Conservation (phyloP, 1,140 invertebrate genomes). For the Delia radicum region DNA sequence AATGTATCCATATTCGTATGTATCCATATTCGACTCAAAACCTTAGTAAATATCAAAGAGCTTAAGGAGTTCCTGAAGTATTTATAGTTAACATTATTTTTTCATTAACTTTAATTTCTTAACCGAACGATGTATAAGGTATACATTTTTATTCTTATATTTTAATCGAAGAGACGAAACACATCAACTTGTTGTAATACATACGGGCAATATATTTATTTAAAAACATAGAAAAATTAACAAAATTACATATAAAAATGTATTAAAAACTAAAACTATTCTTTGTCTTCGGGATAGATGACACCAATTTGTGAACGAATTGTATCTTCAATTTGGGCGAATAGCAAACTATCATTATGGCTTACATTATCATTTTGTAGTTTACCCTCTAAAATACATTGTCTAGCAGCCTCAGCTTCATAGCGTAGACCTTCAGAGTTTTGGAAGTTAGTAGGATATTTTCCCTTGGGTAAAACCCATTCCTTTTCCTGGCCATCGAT, state of each 20-base stretch:
- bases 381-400: slow-evolving; percentile 66
- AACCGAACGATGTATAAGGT: no score
- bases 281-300: slow-evolving; percentile 15
- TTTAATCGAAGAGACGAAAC: no score
- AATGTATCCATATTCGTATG: no score
- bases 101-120: no score
- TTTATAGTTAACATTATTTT: no score
- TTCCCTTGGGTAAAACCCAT: slow-evolving; percentile 60
- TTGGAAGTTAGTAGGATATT: slow-evolving; percentile 61
- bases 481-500: slow-evolving; percentile 58
- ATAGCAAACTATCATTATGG: slow-evolving; percentile 62
- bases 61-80: no score
- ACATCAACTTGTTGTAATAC: no score
- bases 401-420: slow-evolving; percentile 71
- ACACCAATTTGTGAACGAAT: slow-evolving; percentile 67
- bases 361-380: slow-evolving; percentile 64
- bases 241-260: neutral
- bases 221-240: neutral
- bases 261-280: neutral
- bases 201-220: no score
- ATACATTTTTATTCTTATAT: no score
- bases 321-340: slow-evolving; percentile 68
- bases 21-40: no score
- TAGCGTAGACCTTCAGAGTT: slow-evolving; percentile 73
- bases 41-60: no score